Base-by-base conservation (phyloP, 2,888 invertebrate species). In the Macropis europaea region DNA sequence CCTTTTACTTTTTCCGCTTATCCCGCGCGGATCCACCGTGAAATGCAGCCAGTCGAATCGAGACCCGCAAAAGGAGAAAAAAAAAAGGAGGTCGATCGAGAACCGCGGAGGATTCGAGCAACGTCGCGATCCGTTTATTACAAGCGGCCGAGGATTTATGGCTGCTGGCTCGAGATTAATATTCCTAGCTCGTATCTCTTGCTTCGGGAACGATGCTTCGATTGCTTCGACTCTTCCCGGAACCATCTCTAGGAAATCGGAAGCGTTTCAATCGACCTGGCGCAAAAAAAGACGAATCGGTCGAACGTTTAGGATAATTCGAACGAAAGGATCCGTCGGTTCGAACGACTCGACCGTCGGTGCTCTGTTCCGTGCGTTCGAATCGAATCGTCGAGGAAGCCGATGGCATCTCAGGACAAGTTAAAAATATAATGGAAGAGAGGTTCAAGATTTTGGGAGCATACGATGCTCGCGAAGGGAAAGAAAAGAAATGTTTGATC, bases 81-180 rank as follows among this genome's bases (percentile, higher is more conserved):
- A 15, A 59, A 38, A 59, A 34, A 19, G n/a, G n/a, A n/a, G n/a
- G 13, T 63, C 53, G 67, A 64, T 67, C 47, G 64, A 13, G 48
- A 48, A 47, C 45, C 53, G 17, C 45, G 30, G 30, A 38, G 32
- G 32, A 64, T 53, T 47, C 53, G 45, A 67, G 52, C 64, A 19
- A 26, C 59, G 32, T 11, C 26, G n/a, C 48, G 67, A 47, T 54
- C 53, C 67, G 67, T 68, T 68, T 68, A 68, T 68, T 68, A 64
- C 67, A 28, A 48, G 22, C 67, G 54, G 54, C 3, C 17, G 32
- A 30, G 47, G 68, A 68, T 68, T 68, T 68, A 68, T 56, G 68
- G 42, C 28, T 32, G 48, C 15, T 36, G 52, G 13, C 28, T 36
- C 63, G 54, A 66, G 68, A 68, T 68, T 66, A 66, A 66, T 68